These are phyloP conservation scores for Lepidostoma basale DNA, from an alignment of 1,140 invertebrate species.

Conservation along the genomic window DNA sequence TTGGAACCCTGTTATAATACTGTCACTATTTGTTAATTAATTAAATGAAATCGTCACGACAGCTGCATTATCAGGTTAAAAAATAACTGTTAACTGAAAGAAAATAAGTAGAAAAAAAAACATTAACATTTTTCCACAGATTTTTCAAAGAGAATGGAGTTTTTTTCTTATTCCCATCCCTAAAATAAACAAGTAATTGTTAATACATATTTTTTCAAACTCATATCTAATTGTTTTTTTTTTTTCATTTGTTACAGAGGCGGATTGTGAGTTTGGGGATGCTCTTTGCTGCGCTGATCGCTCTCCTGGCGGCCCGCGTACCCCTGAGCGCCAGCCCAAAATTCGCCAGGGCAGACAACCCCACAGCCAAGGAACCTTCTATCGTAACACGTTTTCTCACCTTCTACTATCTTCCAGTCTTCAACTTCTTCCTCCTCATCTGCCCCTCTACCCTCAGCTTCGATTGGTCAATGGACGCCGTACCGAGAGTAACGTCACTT, in stretches of 20 bases:
- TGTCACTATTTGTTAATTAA: no score
- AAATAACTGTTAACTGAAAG: no score
- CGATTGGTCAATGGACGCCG: slow-evolving; percentile 95
- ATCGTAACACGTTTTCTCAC: slow-evolving; percentile 77
- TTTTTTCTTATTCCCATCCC: no score
- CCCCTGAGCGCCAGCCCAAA: slow-evolving; percentile 71
- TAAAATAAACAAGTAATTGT: no score
- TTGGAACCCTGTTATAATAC: no score
- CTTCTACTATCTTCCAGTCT: slow-evolving; percentile 85
- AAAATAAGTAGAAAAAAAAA: no score
- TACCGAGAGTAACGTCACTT: slow-evolving; percentile 77
- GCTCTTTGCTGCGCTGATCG: slow-evolving; percentile 63
- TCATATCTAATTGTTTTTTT: slow-evolving; percentile 17
- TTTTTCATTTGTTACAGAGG: slow-evolving; percentile 67
- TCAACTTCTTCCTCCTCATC: slow-evolving; percentile 83
- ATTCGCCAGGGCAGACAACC: slow-evolving; percentile 90
- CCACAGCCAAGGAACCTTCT: slow-evolving; percentile 78
- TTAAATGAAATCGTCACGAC: no score
- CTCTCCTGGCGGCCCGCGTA: slow-evolving; percentile 67
- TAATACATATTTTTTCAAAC: background rate
- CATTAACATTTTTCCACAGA: background rate
- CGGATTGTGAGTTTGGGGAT: slow-evolving; percentile 69
- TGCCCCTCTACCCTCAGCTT: slow-evolving; percentile 86
- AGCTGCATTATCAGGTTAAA: no score
- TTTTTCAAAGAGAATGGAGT: background rate